Evolutionary conservation across 1,140 invertebrate genomes (phyloP).

Genomic region (Gonioctena quinquepunctata): DNA sequence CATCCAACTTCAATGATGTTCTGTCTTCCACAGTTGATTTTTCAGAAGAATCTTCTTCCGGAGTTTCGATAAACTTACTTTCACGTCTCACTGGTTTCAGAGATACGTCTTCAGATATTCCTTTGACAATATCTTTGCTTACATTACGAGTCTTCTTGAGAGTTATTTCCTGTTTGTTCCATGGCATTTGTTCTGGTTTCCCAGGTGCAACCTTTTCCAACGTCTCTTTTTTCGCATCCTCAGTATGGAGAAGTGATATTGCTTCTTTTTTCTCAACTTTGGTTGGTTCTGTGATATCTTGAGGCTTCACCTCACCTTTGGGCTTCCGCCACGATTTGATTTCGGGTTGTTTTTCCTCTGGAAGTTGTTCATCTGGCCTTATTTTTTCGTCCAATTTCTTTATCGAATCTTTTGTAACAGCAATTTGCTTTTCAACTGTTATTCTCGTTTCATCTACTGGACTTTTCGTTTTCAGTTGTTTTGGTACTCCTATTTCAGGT

Average conservation of each 20-base stretch:
- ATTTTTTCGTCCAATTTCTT: no score
- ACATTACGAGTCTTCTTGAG: conserved; percentile 51
- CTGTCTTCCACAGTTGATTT: background rate
- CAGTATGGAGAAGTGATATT: no score
- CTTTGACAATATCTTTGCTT: conserved; percentile 39
- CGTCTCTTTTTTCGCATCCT: no score
- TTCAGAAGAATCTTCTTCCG: background rate
- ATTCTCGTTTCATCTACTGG: no score
- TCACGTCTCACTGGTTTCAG: background rate
- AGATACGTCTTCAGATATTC: background rate
- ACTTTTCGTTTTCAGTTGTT: no score
- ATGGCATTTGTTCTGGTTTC: conserved; percentile 48
- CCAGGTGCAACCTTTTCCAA: no score
- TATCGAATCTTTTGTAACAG: no score
- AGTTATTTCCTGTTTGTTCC: conserved; percentile 54
- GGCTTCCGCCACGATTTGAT: conserved; percentile 28
- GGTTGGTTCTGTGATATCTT: background rate
- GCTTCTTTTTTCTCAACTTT: no score
- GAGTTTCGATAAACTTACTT: background rate
- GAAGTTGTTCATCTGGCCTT: no score
- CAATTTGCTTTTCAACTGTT: no score
- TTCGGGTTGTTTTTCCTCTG: conserved; percentile 5
- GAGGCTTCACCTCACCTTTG: background rate
- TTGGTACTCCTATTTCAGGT: no score
- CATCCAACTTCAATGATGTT: background rate